A percentile compares a stretch with the other conserved stretches of the same genome.
phyloP scores from a whole-genome alignment of 1,140 invertebrate species.

The Hermatobates lingyangjiaoensis region DNA sequence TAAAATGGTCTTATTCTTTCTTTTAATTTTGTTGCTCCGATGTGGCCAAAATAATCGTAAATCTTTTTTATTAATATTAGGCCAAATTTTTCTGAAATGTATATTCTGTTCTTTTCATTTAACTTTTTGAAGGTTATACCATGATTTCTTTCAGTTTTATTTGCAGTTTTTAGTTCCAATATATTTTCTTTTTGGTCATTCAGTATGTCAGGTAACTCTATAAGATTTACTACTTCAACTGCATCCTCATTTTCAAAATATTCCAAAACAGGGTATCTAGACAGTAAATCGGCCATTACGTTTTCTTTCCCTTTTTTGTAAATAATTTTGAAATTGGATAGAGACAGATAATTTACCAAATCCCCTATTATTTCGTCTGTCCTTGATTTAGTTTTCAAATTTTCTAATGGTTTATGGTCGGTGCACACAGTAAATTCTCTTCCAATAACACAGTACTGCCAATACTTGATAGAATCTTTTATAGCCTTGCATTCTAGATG shows the following conservation, averaged over 20 bases:
- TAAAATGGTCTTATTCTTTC: conserved; percentile 7
- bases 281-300: conserved; percentile 6
- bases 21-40: conserved; percentile 1
- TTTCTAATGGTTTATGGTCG: conserved; percentile 15
- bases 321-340: conserved; percentile 11
- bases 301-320: conserved; percentile 11
- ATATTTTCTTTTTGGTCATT: conserved; percentile 1
- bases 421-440: conserved; percentile 8
- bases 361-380: conserved; percentile 12
- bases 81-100: conserved; percentile 4
- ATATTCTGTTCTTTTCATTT: conserved; percentile 8
- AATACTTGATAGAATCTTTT: conserved; percentile 16
- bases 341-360: conserved; percentile 11
- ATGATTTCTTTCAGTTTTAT: conserved; percentile 3
- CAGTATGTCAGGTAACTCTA: conserved; percentile 2
- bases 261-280: conserved; percentile 5
- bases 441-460: conserved; percentile 15
- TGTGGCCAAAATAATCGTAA: conserved; percentile 7
- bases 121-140: conserved; percentile 4
- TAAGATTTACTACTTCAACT: conserved; percentile 3
- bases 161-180: conserved; percentile 3
- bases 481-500: conserved; percentile 17
- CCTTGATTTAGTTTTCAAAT: conserved; percentile 11
- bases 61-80: conserved; percentile 5
- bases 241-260: conserved; percentile 9